A percentile compares a stretch with the other conserved stretches of the same genome.
Evolutionary conservation across 2,888 invertebrate genomes (phyloP).

Genomic region (Camponotus fellah): DNA sequence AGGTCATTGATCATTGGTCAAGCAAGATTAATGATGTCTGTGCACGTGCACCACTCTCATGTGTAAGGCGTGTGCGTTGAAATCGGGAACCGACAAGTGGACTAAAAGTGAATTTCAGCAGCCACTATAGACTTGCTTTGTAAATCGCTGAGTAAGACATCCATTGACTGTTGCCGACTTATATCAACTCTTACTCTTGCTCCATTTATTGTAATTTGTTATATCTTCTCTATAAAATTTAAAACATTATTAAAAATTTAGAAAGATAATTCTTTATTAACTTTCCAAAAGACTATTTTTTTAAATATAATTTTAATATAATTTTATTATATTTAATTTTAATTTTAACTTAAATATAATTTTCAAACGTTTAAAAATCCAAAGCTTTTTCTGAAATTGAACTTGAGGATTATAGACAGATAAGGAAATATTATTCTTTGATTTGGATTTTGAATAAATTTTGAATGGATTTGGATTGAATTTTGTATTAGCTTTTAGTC

Average conservation of each 20-base stretch:
- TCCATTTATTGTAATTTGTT: neutral
- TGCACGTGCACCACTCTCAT: conserved; percentile 36
- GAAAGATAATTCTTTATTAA: neutral
- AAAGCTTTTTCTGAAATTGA: neutral
- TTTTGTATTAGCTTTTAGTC: neutral
- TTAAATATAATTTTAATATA: neutral
- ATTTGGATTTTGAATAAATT: no score
- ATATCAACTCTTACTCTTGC: conserved; percentile 31
- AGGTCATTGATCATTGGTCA: conserved; percentile 52
- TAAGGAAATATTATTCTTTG: neutral
- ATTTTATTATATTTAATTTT: no score
- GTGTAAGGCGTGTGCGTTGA: conserved; percentile 26
- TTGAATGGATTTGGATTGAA: neutral
- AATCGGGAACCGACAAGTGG: conserved; percentile 34
- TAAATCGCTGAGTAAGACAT: conserved; percentile 42
- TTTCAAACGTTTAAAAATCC: neutral
- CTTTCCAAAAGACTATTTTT: no score
- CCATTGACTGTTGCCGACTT: conserved; percentile 29
- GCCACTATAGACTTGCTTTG: conserved; percentile 24
- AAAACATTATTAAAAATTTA: neutral
- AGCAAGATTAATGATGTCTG: conserved; percentile 52
- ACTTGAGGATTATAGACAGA: neutral
- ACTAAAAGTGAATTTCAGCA: conserved; percentile 41
- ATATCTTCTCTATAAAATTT: neutral
- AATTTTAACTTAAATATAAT: no score